These are phyloP conservation scores for Apoderus coryli DNA, from an alignment of 2,888 invertebrate genomes.

Conservation along the genomic window DNA sequence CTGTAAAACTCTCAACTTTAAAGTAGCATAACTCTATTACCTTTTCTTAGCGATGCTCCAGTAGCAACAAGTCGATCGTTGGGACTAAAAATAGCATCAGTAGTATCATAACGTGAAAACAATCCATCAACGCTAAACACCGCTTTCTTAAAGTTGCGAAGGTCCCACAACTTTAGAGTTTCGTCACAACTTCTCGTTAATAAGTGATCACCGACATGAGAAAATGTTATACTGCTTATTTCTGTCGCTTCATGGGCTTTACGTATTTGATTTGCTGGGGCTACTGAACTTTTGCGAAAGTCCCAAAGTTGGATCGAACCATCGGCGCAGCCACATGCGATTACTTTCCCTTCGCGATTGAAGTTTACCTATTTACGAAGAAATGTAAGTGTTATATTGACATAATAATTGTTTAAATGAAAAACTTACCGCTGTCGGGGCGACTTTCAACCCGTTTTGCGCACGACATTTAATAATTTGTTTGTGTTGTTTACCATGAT, in stretches of 20 bases:
- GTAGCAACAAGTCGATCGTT: conserved; percentile 82
- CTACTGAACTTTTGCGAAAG: conserved; percentile 78
- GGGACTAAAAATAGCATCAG: conserved; percentile 79
- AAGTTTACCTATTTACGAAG: too few relatives aligned
- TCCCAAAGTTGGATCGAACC: conserved; percentile 98
- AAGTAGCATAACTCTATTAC: too few relatives aligned
- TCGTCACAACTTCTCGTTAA: conserved; percentile 83
- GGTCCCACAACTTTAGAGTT: conserved; percentile 89
- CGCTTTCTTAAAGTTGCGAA: conserved; percentile 66
- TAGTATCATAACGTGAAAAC: conserved; percentile 73
- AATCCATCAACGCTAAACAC: conserved; percentile 53
- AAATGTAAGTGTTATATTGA: conserved; percentile 9
- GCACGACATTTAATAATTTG: conserved; percentile 76
- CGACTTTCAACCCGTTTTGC: conserved; percentile 71
- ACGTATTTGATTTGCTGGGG: conserved; percentile 62
- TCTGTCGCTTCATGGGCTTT: conserved; percentile 72
- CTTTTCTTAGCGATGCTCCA: conserved; percentile 64
- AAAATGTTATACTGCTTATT: conserved; percentile 73
- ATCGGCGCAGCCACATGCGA: conserved; percentile 86
- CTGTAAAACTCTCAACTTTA: too few relatives aligned
- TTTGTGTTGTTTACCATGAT: conserved; percentile 61
- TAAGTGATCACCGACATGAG: conserved; percentile 67
- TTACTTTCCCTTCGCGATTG: conserved; percentile 56
- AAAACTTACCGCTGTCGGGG: conserved; percentile 67
- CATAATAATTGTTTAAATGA: conserved; percentile 39